These are phyloP conservation scores for Rhyacophila brunnea DNA, from an alignment of 1,140 invertebrate genomes.

Conservation along the genomic window DNA sequence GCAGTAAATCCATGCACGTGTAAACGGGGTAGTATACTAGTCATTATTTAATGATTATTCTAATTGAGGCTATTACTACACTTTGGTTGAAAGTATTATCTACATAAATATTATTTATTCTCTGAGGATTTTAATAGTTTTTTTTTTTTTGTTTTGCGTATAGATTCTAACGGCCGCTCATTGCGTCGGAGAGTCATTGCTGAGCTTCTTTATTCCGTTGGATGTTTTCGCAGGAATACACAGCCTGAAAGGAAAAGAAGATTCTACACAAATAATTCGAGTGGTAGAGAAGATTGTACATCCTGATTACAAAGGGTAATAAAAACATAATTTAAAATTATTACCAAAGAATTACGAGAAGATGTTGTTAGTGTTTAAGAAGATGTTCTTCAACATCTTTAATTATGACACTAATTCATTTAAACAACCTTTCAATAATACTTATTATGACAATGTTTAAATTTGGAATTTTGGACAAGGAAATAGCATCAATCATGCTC, in stretches of 20 bases:
- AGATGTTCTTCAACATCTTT: too few relatives aligned
- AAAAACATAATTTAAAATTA: too few relatives aligned
- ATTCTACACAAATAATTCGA: slow-evolving; percentile 29
- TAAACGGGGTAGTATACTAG: not conserved
- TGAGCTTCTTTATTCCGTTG: slow-evolving; percentile 41
- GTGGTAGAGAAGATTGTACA: slow-evolving; percentile 42
- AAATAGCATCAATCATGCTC: too few relatives aligned
- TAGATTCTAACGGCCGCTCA: slow-evolving; percentile 50
- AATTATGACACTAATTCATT: too few relatives aligned
- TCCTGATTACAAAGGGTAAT: slow-evolving; percentile 47
- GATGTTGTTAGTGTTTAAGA: too few relatives aligned
- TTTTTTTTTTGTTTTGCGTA: slow-evolving; percentile 9
- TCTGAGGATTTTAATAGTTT: not conserved
- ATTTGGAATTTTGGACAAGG: too few relatives aligned
- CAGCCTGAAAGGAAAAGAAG: slow-evolving; percentile 41
- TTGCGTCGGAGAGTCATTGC: slow-evolving; percentile 42
- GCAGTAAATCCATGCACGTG: too few relatives aligned
- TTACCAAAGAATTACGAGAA: too few relatives aligned
- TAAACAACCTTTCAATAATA: too few relatives aligned
- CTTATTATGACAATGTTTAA: too few relatives aligned
- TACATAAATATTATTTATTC: not conserved
- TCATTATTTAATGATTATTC: too few relatives aligned
- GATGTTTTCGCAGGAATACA: slow-evolving; percentile 48
- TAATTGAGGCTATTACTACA: not conserved
- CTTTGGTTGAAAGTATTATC: not conserved